These are phyloP conservation scores for Phataginus tricuspis DNA, from an alignment of 2,797 vertebrate genomes.

Conservation along the genomic window DNA sequence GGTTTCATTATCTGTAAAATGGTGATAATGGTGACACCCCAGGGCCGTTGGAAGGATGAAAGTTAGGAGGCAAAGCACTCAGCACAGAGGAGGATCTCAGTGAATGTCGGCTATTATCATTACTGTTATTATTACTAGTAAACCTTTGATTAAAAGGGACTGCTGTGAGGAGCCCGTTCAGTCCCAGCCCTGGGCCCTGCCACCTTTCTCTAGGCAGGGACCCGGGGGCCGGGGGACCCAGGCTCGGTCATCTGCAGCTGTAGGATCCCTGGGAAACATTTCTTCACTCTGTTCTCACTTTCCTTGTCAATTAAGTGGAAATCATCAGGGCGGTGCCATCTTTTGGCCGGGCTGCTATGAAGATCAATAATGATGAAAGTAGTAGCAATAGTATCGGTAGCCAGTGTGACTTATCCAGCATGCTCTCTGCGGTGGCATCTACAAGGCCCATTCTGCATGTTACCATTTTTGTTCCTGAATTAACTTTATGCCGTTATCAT, in stretches of 20 bases:
- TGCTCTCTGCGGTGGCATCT: background rate
- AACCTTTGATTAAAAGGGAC: background rate
- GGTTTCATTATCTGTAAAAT: background rate
- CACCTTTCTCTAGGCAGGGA: fast-evolving
- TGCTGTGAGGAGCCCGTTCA: background rate
- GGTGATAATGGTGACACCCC: background rate
- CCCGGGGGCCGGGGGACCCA: background rate
- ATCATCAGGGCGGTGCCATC: background rate
- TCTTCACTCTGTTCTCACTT: background rate
- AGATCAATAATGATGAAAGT: fast-evolving
- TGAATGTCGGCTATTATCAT: background rate
- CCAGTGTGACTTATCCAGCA: fast-evolving
- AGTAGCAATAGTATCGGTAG: fast-evolving
- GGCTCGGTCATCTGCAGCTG: background rate
- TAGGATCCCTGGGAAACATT: background rate
- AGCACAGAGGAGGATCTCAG: background rate
- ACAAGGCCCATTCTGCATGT: background rate
- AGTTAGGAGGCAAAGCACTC: background rate
- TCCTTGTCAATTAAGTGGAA: background rate
- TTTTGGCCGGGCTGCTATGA: background rate
- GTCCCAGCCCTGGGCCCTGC: background rate
- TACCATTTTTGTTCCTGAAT: background rate
- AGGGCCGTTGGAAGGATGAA: background rate
- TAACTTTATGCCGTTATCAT: background rate
- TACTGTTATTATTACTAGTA: background rate